A percentile compares a stretch with the other conserved stretches of the same genome.
Conservation (phyloP, 2,888 invertebrate genomes). For the Erebia aethiops region DNA sequence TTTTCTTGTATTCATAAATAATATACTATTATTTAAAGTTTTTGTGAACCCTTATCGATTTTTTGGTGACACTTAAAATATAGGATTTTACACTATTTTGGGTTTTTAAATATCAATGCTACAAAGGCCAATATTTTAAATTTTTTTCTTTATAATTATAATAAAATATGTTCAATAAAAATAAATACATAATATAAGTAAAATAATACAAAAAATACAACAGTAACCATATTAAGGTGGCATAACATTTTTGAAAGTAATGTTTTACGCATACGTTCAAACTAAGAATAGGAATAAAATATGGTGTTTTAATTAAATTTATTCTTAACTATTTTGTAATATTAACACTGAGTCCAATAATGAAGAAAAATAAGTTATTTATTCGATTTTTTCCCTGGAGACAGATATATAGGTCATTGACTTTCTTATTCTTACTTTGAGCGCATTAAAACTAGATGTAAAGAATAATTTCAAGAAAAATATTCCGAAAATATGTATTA, state of each 20-base stretch:
- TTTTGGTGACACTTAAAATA: too few species aligned
- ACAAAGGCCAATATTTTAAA: background rate
- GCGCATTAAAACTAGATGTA: background rate
- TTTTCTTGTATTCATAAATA: too few species aligned
- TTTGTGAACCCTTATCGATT: too few species aligned
- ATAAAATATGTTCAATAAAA: background rate
- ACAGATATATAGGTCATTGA: too few species aligned
- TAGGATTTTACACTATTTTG: background rate
- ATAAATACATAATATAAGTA: background rate
- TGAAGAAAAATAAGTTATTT: too few species aligned
- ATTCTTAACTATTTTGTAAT: too few species aligned
- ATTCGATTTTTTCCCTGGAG: too few species aligned
- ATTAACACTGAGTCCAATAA: too few species aligned
- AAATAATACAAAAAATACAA: background rate
- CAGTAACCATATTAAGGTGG: conserved; percentile 1
- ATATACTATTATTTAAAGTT: too few species aligned
- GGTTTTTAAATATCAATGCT: conserved; percentile 7
- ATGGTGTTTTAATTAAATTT: too few species aligned
- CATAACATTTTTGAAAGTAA: background rate
- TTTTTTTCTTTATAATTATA: background rate
- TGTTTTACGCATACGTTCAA: background rate
- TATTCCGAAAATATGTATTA: background rate
- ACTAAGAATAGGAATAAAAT: background rate
- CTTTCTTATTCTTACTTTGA: too few species aligned
- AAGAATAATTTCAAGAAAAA: background rate